Evolutionary conservation across 2,888 invertebrate species (phyloP).

Genomic region (Synanthedon formicaeformis): DNA sequence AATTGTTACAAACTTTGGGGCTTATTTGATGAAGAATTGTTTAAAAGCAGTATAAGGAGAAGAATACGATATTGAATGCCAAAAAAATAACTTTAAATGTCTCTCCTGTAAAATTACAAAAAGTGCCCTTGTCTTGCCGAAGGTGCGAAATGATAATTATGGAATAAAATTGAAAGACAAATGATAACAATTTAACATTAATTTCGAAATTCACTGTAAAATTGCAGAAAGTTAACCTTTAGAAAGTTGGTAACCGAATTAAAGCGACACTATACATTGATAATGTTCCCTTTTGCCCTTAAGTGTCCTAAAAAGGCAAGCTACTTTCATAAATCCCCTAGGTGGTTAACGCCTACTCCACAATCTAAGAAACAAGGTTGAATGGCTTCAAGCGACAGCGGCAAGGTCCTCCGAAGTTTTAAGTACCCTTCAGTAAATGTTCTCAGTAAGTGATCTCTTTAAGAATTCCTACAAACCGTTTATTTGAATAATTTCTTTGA

Average conservation of each 20-base stretch:
- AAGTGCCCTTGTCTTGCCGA: too few relatives aligned
- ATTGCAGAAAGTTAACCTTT: background rate
- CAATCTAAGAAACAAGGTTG: conserved; percentile 46
- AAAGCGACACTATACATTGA: conserved; percentile 38
- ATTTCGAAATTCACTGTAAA: too few relatives aligned
- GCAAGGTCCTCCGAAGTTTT: conserved; percentile 40
- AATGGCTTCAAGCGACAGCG: conserved; percentile 35
- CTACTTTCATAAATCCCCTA: conserved; percentile 51
- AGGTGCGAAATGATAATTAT: too few relatives aligned
- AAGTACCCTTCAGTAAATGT: conserved; percentile 51
- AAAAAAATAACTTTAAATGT: too few relatives aligned
- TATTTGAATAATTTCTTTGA: conserved; percentile 25
- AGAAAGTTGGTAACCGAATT: conserved; percentile 22
- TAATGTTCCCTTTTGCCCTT: conserved; percentile 41
- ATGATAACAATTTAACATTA: too few relatives aligned
- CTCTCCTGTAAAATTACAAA: too few relatives aligned
- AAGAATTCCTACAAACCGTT: conserved; percentile 31
- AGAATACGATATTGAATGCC: too few relatives aligned
- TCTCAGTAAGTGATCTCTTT: conserved; percentile 44
- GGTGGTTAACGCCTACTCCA: conserved; percentile 54
- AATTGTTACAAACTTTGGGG: too few relatives aligned
- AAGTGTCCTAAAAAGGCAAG: conserved; percentile 47
- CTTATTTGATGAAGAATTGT: too few relatives aligned
- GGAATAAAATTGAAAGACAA: too few relatives aligned
- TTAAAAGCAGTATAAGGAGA: too few relatives aligned